Conservation (phyloP, 2,797 vertebrate genomes). For the Caiman crocodilus region DNA sequence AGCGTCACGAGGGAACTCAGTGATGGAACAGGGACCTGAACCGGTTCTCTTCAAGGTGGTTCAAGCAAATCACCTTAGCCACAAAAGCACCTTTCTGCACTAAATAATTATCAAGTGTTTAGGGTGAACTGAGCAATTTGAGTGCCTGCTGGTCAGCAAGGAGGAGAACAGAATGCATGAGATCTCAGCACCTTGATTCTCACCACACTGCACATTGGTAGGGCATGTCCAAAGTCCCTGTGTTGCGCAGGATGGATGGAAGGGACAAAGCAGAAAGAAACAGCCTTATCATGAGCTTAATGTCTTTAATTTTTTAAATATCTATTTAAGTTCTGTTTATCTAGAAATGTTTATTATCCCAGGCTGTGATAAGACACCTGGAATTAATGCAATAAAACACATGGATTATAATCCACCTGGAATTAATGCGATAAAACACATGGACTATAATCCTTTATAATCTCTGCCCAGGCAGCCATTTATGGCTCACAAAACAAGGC, state of each 20-base stretch:
- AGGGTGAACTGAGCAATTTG: fast-evolving
- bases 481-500: fast-evolving
- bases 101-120: fast-evolving
- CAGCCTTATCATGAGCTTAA: background rate
- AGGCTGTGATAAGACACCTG: fast-evolving
- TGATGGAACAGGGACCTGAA: background rate
- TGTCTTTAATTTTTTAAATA: background rate
- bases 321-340: background rate
- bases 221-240: background rate
- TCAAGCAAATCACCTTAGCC: background rate
- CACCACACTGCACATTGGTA: background rate
- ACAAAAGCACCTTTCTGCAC: background rate
- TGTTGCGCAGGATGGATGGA: background rate
- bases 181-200: background rate
- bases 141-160: background rate
- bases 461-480: background rate
- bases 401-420: background rate
- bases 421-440: background rate
- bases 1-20: background rate
- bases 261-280: background rate
- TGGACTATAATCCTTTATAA: no score
- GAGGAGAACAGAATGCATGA: background rate
- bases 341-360: background rate
- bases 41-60: background rate
- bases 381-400: background rate